A percentile compares a stretch with the other conserved stretches of the same genome.
phyloP scores from a whole-genome alignment of 2,797 vertebrate species.

The Heliangelus exortis region DNA sequence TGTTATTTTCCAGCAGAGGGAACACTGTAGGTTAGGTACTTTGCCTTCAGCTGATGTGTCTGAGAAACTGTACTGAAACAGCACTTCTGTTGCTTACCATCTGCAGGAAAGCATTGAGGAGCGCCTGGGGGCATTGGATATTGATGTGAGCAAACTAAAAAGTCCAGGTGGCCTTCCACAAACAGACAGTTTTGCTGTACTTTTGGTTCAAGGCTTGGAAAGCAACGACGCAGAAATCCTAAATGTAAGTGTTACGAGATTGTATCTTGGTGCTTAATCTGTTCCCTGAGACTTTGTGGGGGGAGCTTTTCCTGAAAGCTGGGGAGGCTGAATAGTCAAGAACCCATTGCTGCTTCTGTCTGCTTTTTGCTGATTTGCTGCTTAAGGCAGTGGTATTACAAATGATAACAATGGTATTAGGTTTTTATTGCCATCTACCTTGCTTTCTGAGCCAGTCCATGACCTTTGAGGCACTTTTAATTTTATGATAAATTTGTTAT shows the following conservation, averaged over 20 bases:
- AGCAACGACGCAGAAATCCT: constrained; percentile 90
- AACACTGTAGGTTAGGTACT: not conserved
- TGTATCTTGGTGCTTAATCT: not conserved
- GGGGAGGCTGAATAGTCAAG: not conserved
- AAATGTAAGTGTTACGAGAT: constrained; percentile 84
- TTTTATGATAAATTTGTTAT: not conserved
- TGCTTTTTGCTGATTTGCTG: not conserved
- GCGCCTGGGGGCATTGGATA: constrained; percentile 88
- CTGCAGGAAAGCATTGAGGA: constrained; percentile 91
- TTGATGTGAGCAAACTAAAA: constrained; percentile 81
- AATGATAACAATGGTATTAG: not conserved
- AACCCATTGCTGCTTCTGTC: not conserved
- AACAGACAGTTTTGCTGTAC: constrained; percentile 90
- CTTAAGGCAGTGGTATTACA: not conserved
- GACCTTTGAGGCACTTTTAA: not conserved
- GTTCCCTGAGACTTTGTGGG: not conserved
- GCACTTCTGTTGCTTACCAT: not conserved
- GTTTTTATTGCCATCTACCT: not conserved
- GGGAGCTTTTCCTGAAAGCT: not conserved
- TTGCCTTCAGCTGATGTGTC: not conserved
- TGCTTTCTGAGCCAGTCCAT: not conserved
- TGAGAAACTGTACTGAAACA: not conserved
- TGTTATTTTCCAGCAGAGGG: not conserved
- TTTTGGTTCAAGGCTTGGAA: constrained; percentile 94
- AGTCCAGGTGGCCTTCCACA: constrained; percentile 82